Base-by-base conservation (phyloP, 2,888 invertebrate species). In the Drosophila rubida region DNA sequence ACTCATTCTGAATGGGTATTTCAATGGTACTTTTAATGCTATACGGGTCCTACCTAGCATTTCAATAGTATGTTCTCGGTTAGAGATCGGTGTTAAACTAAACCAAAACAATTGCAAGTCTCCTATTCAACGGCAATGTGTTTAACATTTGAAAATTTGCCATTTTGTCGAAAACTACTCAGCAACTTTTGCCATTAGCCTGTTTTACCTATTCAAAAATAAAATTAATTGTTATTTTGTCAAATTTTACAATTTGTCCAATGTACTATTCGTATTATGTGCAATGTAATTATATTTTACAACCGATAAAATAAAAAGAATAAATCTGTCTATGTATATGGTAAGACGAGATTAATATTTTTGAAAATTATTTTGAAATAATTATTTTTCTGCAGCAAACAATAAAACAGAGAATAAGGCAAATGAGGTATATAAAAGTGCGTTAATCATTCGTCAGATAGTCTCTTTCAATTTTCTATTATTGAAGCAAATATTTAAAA, bases 1-100 rank as follows among this genome's bases (percentile, higher is more conserved):
- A 76, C 59, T 62, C 57, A 65, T 71, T 63, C 61, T 67, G 61
- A 72, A 78, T 51, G 44, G 44, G 30, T 44, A 13, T 44, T 50
- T 39, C 39, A 44, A 53, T 59, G 49, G 22, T 16, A 37, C 53
- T 54, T 41, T 53, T 25, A 39, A 55, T 51, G 48, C 41, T 41
- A 44, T 41, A 25, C 45, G 69, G 49, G 50, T 16, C 35, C 35
- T 55, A 32, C 49, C 48, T 45, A 57, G 57, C 30, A 48, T 48
- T 71, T 46, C 13, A 37, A 37, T 37, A 35, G 45, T 35, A 19
- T 45, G 44, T 16, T 42, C n/a, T 14, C 8, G 22, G 4, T 49
- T 14, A 30, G 25, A 11, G 14, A 30, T 27, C 16, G 27, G 25
- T 35, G 14, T 45, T 69, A 45, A 45, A 62, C 46, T 55, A 16